Conservation (phyloP, 2,113 vertebrate genomes). For the Asarcornis scutulata region DNA sequence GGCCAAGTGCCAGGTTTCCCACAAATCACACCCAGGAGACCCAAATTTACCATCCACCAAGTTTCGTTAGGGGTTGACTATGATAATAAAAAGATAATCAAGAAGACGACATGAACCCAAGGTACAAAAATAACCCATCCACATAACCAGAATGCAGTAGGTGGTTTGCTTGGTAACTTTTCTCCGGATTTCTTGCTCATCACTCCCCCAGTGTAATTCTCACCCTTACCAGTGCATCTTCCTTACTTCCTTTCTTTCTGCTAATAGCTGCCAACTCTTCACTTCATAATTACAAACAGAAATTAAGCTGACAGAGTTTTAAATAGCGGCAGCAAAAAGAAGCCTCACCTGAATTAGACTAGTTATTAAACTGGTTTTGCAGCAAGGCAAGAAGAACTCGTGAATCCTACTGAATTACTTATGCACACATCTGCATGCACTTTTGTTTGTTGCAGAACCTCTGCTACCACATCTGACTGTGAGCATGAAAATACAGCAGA, state of each 20-base stretch:
- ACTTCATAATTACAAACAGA: neutral
- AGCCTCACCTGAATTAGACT: neutral
- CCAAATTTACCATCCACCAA: neutral
- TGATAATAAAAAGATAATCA: neutral
- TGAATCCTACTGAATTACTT: neutral
- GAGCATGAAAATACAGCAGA: neutral
- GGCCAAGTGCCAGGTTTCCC: neutral
- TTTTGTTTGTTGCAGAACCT: neutral
- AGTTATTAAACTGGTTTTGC: neutral
- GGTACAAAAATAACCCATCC: neutral
- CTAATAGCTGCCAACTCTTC: neutral
- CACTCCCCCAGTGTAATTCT: neutral
- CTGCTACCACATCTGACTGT: neutral
- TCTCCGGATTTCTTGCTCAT: neutral
- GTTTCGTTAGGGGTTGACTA: neutral
- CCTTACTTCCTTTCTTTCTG: neutral
- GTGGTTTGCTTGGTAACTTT: slow-evolving; percentile 10
- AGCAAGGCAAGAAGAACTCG: neutral
- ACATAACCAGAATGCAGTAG: neutral
- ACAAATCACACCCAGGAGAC: rapidly evolving
- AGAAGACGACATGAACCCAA: neutral
- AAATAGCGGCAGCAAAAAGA: neutral
- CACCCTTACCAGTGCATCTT: neutral
- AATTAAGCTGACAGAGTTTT: neutral
- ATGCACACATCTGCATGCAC: neutral